These are phyloP conservation scores for Plodia interpunctella DNA, from an alignment of 1,140 invertebrate genomes.

Conservation along the genomic window DNA sequence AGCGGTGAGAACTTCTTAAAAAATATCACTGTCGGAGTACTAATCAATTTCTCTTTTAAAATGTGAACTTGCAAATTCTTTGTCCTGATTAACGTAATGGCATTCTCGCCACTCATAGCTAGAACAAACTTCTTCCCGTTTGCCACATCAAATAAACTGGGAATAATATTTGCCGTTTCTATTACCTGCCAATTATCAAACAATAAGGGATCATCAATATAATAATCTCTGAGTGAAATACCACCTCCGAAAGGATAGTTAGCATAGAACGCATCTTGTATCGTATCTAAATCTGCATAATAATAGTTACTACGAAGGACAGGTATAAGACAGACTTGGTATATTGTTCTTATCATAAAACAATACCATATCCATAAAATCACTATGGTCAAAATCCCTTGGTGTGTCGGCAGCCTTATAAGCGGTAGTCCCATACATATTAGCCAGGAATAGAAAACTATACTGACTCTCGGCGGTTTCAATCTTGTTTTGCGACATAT, in stretches of 20 bases:
- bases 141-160: slow-evolving; percentile 33
- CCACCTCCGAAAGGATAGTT: slow-evolving; percentile 52
- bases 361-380: slow-evolving; percentile 57
- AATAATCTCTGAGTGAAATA: slow-evolving; percentile 49
- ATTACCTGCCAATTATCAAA: slow-evolving; percentile 44
- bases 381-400: slow-evolving; percentile 28
- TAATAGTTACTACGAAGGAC: slow-evolving; percentile 47
- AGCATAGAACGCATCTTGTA: slow-evolving; percentile 44
- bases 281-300: slow-evolving; percentile 31
- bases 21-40: slow-evolving; percentile 44
- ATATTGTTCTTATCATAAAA: slow-evolving; percentile 55
- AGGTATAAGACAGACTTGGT: slow-evolving; percentile 55
- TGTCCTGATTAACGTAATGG: slow-evolving; percentile 30
- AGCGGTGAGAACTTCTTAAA: slow-evolving; percentile 61
- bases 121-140: slow-evolving; percentile 49
- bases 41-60: slow-evolving; percentile 37
- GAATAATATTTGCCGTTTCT: slow-evolving; percentile 34
- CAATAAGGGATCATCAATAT: slow-evolving; percentile 38
- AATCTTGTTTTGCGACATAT: slow-evolving; percentile 12
- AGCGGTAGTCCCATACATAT: slow-evolving; percentile 52
- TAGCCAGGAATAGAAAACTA: slow-evolving; percentile 53
- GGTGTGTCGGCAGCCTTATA: slow-evolving; percentile 38
- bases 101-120: slow-evolving; percentile 44
- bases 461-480: slow-evolving; percentile 18
- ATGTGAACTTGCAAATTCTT: slow-evolving; percentile 35